Evolutionary conservation across 2,113 vertebrate genomes (phyloP).

Genomic region (Onychostoma macrolepis): DNA sequence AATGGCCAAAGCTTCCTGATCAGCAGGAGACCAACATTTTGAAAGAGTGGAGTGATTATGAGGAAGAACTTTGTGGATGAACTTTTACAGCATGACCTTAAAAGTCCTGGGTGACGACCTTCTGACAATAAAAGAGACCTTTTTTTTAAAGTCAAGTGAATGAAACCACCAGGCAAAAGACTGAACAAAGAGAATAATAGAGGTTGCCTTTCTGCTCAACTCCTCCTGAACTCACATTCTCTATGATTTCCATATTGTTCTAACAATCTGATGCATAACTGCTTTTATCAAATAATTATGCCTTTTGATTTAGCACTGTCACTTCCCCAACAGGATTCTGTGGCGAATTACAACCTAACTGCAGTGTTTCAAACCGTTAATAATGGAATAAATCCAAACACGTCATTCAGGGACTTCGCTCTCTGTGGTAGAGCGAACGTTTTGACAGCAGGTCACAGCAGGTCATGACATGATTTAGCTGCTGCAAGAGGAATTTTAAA

Average conservation of each 20-base stretch:
- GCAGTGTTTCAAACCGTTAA: constrained; percentile 50
- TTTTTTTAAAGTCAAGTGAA: constrained; percentile 10
- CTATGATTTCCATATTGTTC: background rate
- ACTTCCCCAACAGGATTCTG: background rate
- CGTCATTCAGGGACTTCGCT: constrained; percentile 26
- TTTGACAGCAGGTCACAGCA: constrained; percentile 16
- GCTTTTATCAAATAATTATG: background rate
- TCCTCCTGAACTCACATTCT: constrained; percentile 41
- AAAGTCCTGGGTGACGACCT: constrained; percentile 31
- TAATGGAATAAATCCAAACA: constrained; percentile 57
- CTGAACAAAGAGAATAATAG: constrained; percentile 10
- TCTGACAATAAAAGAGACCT: background rate
- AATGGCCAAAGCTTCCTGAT: background rate
- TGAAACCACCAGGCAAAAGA: constrained; percentile 36
- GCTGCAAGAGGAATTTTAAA: background rate
- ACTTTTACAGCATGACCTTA: constrained; percentile 56
- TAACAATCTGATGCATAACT: background rate
- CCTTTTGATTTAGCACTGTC: background rate
- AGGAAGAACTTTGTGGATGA: constrained; percentile 51
- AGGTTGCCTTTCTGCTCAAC: background rate
- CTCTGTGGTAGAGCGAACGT: constrained; percentile 42
- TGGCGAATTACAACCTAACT: background rate
- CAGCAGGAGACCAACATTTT: background rate
- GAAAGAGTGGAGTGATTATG: background rate
- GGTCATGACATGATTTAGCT: background rate